Percentiles rank a stretch among this genome's conserved stretches.
Conservation (phyloP, 2,888 invertebrate genomes). For the Gerosis bhagava region DNA sequence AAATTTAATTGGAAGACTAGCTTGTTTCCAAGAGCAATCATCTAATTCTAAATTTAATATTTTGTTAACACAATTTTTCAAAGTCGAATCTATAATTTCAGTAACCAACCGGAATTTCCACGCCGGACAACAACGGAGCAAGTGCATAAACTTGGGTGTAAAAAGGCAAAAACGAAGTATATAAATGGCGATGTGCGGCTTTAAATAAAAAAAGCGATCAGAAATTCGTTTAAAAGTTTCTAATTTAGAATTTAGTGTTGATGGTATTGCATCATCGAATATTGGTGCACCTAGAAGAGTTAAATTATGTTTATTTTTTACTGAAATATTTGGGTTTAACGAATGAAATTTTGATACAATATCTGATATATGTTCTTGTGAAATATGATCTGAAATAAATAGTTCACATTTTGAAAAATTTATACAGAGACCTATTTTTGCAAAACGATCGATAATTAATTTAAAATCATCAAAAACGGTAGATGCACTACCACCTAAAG, state of each 20-base stretch:
- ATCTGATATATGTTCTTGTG: too few species aligned
- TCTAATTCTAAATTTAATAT: constrained; percentile 15
- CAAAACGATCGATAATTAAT: not conserved
- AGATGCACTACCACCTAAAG: not conserved
- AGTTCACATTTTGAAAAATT: not conserved
- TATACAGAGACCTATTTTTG: not conserved
- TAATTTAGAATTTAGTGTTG: not conserved
- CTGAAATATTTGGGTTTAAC: not conserved
- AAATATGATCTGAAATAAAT: too few species aligned
- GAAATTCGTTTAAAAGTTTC: not conserved
- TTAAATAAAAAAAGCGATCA: too few species aligned
- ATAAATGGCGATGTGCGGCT: too few species aligned
- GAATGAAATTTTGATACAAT: not conserved
- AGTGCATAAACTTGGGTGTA: too few species aligned
- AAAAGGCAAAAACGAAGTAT: too few species aligned
- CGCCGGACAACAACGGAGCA: too few species aligned
- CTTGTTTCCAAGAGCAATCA: constrained; percentile 6
- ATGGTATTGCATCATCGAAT: not conserved
- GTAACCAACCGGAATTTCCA: too few species aligned
- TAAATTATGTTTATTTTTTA: not conserved
- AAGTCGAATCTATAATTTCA: too few species aligned
- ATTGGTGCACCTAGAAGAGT: not conserved
- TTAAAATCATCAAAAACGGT: not conserved
- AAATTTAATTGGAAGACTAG: constrained; percentile 4
- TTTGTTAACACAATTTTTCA: not conserved